phyloP scores from a whole-genome alignment of 2,888 invertebrate species.

The Brachyptera risi region DNA sequence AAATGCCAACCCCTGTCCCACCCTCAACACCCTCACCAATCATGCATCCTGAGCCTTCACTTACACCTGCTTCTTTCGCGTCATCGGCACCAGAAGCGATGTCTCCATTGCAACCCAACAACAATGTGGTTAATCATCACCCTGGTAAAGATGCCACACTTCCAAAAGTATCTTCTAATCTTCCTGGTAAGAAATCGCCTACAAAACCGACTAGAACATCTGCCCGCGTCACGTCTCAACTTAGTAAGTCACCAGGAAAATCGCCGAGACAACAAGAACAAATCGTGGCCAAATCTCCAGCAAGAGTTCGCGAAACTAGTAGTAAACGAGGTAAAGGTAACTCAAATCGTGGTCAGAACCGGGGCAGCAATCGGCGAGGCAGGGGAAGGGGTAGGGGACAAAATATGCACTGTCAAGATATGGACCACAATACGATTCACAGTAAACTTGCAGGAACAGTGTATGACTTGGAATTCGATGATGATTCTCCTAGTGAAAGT shows the following conservation, averaged over 20 bases:
- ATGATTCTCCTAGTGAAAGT: conserved; percentile 51
- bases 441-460: conserved; percentile 82
- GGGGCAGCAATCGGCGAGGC: conserved; percentile 49
- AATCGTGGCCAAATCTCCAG: conserved; percentile 40
- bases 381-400: conserved; percentile 43
- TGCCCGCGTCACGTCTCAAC: conserved; percentile 56
- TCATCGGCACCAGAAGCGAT: conserved; percentile 35
- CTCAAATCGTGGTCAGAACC: conserved; percentile 40
- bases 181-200: conserved; percentile 33
- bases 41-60: not conserved
- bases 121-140: not conserved
- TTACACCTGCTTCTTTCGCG: conserved; percentile 28
- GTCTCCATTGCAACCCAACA: too few species aligned
- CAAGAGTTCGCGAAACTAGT: conserved; percentile 39
- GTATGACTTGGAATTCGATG: conserved; percentile 80
- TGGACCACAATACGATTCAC: conserved; percentile 56
- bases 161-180: conserved; percentile 18
- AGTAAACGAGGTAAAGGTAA: conserved; percentile 21
- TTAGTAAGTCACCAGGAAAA: conserved; percentile 59
- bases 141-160: conserved; percentile 5
- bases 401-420: conserved; percentile 37
- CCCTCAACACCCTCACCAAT: not conserved
- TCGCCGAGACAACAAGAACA: conserved; percentile 50
- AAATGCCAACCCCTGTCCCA: too few species aligned
- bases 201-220: conserved; percentile 47